Percentiles rank a stretch among this genome's conserved stretches.
Evolutionary conservation across 1,140 invertebrate species (phyloP).

Genomic region (Aphaenogaster floridana): DNA sequence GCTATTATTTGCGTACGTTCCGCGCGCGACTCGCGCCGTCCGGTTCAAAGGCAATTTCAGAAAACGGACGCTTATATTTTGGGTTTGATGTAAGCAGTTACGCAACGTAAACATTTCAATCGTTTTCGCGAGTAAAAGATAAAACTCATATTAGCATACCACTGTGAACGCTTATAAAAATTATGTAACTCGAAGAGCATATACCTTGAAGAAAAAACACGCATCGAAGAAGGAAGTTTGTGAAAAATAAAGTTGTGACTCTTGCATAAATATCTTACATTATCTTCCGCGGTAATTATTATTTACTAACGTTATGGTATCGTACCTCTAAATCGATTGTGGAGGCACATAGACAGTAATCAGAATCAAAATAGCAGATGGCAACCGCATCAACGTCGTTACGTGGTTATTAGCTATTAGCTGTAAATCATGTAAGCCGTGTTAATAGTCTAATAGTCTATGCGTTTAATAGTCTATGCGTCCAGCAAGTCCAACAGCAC

Average conservation of each 20-base stretch:
- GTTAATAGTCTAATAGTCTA: constrained; percentile 34
- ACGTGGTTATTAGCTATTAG: constrained; percentile 56
- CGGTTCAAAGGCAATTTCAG: constrained; percentile 28
- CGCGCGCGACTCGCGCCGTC: not conserved
- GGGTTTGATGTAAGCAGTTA: not conserved
- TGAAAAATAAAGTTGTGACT: not conserved
- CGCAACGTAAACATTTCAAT: not conserved
- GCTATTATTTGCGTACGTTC: constrained; percentile 30
- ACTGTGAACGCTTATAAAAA: not conserved
- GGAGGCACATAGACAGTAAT: not conserved
- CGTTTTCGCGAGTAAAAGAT: not conserved
- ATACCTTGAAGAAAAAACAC: not conserved
- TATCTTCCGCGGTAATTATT: not conserved
- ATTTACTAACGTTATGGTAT: not conserved
- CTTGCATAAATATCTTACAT: not conserved
- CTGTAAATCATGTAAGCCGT: constrained; percentile 51
- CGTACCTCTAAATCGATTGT: not conserved
- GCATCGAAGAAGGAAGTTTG: not conserved
- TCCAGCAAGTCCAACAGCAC: constrained; percentile 27
- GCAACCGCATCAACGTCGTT: constrained; percentile 50
- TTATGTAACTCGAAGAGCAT: not conserved
- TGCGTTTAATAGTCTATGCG: constrained; percentile 38
- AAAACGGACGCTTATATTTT: not conserved
- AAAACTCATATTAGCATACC: not conserved
- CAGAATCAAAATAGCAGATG: constrained; percentile 34